Percentiles rank a stretch among this genome's conserved stretches.
These are phyloP conservation scores for Oncopodura yosiiana DNA, from an alignment of 1,140 invertebrate species.

Conservation along the genomic window DNA sequence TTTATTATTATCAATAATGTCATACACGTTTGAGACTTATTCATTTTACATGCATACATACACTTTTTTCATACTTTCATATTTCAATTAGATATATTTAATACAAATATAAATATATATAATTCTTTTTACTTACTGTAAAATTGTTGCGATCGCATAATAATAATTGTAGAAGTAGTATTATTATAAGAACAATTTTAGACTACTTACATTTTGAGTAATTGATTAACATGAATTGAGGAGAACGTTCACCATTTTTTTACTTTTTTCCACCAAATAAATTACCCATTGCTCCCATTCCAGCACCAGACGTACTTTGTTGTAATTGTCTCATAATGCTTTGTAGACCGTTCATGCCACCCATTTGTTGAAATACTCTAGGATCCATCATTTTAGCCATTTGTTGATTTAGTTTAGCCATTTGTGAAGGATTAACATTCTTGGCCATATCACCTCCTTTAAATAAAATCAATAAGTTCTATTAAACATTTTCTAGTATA, in stretches of 20 bases:
- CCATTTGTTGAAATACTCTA: constrained; percentile 87
- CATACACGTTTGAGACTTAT: too few species aligned
- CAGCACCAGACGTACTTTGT: constrained; percentile 59
- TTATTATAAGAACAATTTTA: background rate
- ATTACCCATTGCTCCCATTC: constrained; percentile 14
- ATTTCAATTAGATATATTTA: too few species aligned
- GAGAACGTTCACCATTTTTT: background rate
- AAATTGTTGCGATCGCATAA: too few species aligned
- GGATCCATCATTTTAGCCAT: constrained; percentile 99
- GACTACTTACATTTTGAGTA: background rate
- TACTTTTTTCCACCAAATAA: constrained; percentile 6
- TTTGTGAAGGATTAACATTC: constrained; percentile 96
- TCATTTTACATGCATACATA: too few species aligned
- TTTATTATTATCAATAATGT: too few species aligned
- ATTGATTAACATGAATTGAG: background rate
- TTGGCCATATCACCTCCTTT: constrained; percentile 92
- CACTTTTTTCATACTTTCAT: too few species aligned
- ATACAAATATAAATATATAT: too few species aligned
- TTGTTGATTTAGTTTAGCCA: constrained; percentile 98
- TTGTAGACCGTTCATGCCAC: constrained; percentile 89
- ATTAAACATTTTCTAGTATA: background rate
- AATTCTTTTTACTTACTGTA: too few species aligned
- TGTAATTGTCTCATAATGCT: constrained; percentile 98
- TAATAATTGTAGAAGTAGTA: background rate
- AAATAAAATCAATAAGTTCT: too few species aligned